Base-by-base conservation (phyloP, 1,140 invertebrate genomes). In the Metaphire vulgaris region DNA sequence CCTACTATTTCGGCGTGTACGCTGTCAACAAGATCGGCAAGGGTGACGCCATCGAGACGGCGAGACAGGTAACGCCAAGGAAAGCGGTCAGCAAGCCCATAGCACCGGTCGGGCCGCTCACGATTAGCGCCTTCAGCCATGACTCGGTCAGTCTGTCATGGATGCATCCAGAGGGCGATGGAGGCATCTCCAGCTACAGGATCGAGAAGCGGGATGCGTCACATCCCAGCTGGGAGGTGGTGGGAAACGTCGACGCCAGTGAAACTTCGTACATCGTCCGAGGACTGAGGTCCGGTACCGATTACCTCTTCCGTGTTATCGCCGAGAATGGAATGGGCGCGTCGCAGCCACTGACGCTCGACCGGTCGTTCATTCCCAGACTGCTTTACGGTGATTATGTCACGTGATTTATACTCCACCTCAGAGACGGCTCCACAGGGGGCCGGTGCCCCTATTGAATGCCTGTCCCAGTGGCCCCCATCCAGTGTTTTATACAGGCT, bases 11-110 rank as follows among this genome's bases (percentile, higher is more conserved):
- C 89, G 89, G 95, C 74, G 95, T 98, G 0, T 91, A 94, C 88
- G 96, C 96, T 76, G 95, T 98, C 86, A 98, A 98, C 86, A 92
- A 95, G 83, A 96, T 96, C 82, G 96, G 96, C 67, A 91, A 91
- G 73, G 96, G 94, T 14, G 95, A 97, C 79, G 93, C 94, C 12
- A 92, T 91, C 2, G 89, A 89, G 41, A 96, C 94, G 0, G 89
- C 89, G n/a, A 92, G 96, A 84, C 93, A 95, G 16, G 93, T 98
- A 79, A 90, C 90, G 78, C 94, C 95, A 0, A 92, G 93, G 87
- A 93, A 96, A 93, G 94, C 95, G 81, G 97, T 96, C 86, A 93
- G 89, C 89, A 87, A 84, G 87, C 33, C 33, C n/a, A 67, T 65
- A 15, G 26, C 64, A 34, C 33, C 30, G n/a, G 28, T 68, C 1